A percentile compares a stretch with the other conserved stretches of the same genome.
Evolutionary conservation across 1,140 invertebrate genomes (phyloP).

Genomic region (Asbolus verrucosus): DNA sequence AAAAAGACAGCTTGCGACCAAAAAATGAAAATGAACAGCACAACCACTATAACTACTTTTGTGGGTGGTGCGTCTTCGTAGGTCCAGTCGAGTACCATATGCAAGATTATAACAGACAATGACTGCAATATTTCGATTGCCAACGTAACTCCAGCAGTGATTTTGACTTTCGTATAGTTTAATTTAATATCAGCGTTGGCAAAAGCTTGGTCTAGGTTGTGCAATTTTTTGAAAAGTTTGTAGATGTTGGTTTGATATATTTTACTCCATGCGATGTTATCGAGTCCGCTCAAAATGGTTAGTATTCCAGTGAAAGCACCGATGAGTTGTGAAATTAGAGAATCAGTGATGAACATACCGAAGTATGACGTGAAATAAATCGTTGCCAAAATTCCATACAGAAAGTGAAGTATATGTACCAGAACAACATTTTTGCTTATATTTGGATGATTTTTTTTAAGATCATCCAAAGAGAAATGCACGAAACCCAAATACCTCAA

Average conservation of each 20-base stretch:
- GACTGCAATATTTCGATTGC: background rate
- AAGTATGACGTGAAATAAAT: background rate
- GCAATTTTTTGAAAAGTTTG: background rate
- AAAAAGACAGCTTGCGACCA: background rate
- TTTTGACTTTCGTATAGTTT: background rate
- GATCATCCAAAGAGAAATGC: background rate
- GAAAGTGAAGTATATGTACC: background rate
- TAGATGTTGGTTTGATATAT: background rate
- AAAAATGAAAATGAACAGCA: background rate
- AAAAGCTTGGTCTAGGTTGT: background rate
- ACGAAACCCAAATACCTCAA: background rate
- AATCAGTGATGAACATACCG: background rate
- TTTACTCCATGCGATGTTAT: background rate
- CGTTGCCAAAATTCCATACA: background rate
- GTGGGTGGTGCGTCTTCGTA: background rate
- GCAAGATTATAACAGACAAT: background rate
- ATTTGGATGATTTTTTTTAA: background rate
- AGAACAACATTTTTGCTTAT: background rate
- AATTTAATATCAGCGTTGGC: background rate
- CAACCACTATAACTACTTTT: background rate
- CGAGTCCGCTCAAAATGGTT: background rate
- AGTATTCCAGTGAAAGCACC: background rate
- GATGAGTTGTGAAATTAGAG: background rate
- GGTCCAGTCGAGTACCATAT: background rate
- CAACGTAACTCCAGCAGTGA: background rate